These are phyloP conservation scores for Aegithalos caudatus DNA, from an alignment of 2,113 vertebrate species.

Conservation along the genomic window DNA sequence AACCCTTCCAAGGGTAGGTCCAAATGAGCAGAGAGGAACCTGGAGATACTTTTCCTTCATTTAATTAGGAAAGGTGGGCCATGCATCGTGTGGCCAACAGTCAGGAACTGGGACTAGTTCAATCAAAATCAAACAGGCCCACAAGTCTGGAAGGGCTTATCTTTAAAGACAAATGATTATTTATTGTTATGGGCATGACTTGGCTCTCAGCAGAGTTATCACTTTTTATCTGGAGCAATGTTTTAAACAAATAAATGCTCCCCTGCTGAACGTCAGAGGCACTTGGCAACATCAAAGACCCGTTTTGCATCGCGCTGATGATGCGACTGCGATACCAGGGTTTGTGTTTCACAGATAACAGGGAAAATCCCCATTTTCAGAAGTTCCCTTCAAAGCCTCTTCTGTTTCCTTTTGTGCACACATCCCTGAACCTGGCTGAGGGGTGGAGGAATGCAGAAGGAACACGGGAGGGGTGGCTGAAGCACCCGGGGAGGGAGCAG, in stretches of 20 bases:
- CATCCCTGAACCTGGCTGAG: not conserved
- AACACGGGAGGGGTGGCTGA: not conserved
- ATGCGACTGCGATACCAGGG: not conserved
- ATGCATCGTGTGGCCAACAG: not conserved
- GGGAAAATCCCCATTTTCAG: not conserved
- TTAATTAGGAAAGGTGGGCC: not conserved
- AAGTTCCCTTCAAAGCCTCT: not conserved
- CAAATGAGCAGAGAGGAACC: not conserved
- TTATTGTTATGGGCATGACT: not conserved
- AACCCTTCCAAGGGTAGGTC: not conserved
- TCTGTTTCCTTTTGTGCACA: not conserved
- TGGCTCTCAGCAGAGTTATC: not conserved
- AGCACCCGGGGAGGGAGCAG: not conserved
- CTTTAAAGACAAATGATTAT: not conserved
- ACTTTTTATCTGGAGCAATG: conserved; percentile 32
- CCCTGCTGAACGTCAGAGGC: conserved; percentile 9
- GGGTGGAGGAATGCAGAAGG: not conserved
- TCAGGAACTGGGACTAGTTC: not conserved
- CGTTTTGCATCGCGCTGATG: not conserved
- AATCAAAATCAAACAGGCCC: not conserved
- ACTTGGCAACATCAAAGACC: not conserved
- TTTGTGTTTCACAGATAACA: not conserved
- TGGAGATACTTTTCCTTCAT: not conserved
- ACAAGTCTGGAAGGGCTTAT: not conserved
- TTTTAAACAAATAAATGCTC: conserved; percentile 56